These are phyloP conservation scores for Theonella swinhoei DNA, from an alignment of 37 sponge, comb jelly and placozoan species.

Conservation along the genomic window DNA sequence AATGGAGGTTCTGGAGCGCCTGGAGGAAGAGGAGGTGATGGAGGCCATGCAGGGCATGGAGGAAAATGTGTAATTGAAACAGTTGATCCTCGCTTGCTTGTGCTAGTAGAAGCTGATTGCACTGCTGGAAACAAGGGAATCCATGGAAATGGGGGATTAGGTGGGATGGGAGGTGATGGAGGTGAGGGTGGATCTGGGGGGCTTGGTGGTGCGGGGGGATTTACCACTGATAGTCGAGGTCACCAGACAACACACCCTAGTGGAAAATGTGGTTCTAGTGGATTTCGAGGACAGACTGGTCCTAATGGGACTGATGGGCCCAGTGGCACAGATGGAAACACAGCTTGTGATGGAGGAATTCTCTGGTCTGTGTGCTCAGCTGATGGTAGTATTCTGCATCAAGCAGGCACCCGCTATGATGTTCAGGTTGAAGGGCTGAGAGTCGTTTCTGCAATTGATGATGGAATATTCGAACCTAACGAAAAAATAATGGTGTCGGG, in stretches of 20 bases:
- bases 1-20: slow-evolving; percentile 73
- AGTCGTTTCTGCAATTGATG: slow-evolving; percentile 73
- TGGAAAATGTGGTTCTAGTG: slow-evolving; percentile 36
- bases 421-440: slow-evolving; percentile 41
- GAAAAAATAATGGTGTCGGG: slow-evolving; percentile 67
- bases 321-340: slow-evolving; percentile 46
- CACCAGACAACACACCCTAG: slow-evolving; percentile 25
- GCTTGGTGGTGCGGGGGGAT: slow-evolving; percentile 50
- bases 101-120: slow-evolving; percentile 77
- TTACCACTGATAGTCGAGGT: slow-evolving; percentile 51
- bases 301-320: slow-evolving; percentile 38
- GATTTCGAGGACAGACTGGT: slow-evolving; percentile 38
- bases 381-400: slow-evolving; percentile 53
- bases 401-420: slow-evolving; percentile 68
- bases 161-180: slow-evolving; percentile 68
- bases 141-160: slow-evolving; percentile 55
- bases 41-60: slow-evolving; percentile 66
- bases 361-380: slow-evolving; percentile 56
- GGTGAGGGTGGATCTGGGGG: slow-evolving; percentile 69
- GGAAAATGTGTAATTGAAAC: slow-evolving; percentile 61
- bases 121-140: slow-evolving; percentile 40
- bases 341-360: slow-evolving; percentile 59
- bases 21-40: slow-evolving; percentile 73
- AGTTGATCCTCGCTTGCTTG: slow-evolving; percentile 49
- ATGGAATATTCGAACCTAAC: slow-evolving; percentile 88